Conservation (phyloP, 2,113 vertebrate species). For the Ammodytes marinus region DNA sequence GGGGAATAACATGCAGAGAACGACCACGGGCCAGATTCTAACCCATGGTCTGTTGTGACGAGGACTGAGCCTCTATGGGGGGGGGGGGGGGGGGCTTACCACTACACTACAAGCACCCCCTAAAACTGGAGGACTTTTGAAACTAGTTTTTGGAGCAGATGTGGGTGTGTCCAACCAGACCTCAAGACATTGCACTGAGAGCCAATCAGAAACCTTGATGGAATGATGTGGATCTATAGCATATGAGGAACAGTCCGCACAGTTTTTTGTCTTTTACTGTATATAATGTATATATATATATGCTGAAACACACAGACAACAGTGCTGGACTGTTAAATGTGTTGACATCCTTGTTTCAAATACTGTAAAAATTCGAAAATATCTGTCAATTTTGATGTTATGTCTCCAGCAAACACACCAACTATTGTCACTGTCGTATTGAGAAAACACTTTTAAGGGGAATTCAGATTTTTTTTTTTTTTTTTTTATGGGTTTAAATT, state of each 20-base stretch:
- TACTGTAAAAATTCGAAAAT: constrained; percentile 77
- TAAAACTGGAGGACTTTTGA: too few species aligned
- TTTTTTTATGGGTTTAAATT: background rate
- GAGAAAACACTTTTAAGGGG: background rate
- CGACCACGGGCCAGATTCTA: too few species aligned
- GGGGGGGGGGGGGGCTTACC: too few species aligned
- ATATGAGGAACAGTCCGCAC: constrained; percentile 16
- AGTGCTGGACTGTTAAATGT: constrained; percentile 39
- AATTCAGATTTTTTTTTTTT: background rate
- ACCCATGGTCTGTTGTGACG: too few species aligned
- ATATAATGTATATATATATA: constrained; percentile 44
- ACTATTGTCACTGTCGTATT: constrained; percentile 35
- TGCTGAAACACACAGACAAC: constrained; percentile 41
- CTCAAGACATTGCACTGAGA: constrained; percentile 57
- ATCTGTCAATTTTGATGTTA: constrained; percentile 68
- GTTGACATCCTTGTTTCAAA: constrained; percentile 62
- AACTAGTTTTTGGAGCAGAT: constrained; percentile 1
- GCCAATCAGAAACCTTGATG: constrained; percentile 19
- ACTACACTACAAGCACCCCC: too few species aligned
- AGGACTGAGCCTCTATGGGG: too few species aligned
- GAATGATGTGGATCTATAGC: constrained; percentile 20
- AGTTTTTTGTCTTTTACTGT: constrained; percentile 42
- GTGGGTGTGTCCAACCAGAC: constrained; percentile 19
- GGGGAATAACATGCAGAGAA: too few species aligned
- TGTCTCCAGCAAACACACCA: constrained; percentile 55